These are phyloP conservation scores for Ectemnius lituratus DNA, from an alignment of 2,888 invertebrate species.

Conservation along the genomic window DNA sequence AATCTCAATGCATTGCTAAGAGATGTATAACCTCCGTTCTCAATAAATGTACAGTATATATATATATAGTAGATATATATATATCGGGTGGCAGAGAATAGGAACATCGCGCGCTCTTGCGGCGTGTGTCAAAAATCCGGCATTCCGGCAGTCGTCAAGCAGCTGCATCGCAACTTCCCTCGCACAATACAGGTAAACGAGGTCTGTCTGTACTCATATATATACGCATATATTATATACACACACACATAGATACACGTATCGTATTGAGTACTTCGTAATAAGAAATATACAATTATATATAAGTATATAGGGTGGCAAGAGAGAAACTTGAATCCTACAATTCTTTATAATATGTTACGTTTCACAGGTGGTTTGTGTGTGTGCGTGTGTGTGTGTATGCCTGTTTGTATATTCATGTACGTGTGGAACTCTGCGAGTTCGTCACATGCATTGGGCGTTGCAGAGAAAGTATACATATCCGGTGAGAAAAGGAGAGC, in stretches of 20 bases:
- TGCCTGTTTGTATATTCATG: too few relatives aligned
- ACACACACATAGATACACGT: background rate
- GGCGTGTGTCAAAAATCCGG: slow-evolving; percentile 1
- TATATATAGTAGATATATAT: background rate
- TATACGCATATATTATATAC: slow-evolving; percentile 23
- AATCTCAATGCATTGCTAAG: too few relatives aligned
- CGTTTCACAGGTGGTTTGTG: too few relatives aligned
- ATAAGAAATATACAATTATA: slow-evolving; percentile 51
- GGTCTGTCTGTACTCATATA: slow-evolving; percentile 21
- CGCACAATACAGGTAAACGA: slow-evolving; percentile 19
- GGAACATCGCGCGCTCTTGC: too few relatives aligned
- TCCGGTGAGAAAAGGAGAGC: slow-evolving; percentile 43
- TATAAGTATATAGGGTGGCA: slow-evolving; percentile 63
- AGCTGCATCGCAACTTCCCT: slow-evolving; percentile 44
- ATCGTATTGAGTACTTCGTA: background rate
- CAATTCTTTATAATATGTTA: slow-evolving; percentile 48
- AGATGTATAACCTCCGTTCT: too few relatives aligned
- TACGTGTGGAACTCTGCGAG: slow-evolving; percentile 57
- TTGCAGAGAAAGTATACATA: slow-evolving; percentile 42
- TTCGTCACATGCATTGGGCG: slow-evolving; percentile 72
- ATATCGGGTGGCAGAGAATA: background rate
- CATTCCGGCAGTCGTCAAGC: slow-evolving; percentile 55
- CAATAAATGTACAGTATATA: too few relatives aligned
- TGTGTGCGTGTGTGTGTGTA: too few relatives aligned
- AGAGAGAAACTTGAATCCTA: slow-evolving; percentile 74